Evolutionary conservation across 2,888 invertebrate genomes (phyloP).

Genomic region (Neocrepidodera transversa): DNA sequence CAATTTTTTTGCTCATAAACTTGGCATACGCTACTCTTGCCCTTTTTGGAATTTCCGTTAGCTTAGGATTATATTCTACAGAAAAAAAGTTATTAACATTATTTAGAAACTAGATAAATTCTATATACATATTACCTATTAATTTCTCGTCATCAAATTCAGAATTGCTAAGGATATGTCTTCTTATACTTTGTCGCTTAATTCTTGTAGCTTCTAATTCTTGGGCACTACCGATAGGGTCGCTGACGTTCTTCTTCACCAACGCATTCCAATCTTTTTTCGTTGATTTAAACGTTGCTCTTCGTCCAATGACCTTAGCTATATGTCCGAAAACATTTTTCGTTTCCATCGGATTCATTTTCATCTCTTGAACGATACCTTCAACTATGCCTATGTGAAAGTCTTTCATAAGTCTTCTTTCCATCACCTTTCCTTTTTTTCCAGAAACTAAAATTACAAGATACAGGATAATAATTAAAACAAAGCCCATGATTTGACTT

Average conservation of each 20-base stretch:
- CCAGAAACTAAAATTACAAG: slow-evolving; percentile 70
- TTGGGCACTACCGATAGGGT: slow-evolving; percentile 81
- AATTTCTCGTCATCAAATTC: slow-evolving; percentile 77
- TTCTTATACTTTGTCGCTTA: slow-evolving; percentile 75
- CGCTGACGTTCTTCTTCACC: slow-evolving; percentile 75
- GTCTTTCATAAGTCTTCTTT: slow-evolving; percentile 84
- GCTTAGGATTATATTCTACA: slow-evolving; percentile 74
- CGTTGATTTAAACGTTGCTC: slow-evolving; percentile 62
- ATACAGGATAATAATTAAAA: not conserved
- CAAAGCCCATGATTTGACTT: no score
- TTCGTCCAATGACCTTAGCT: slow-evolving; percentile 79
- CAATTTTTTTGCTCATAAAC: slow-evolving; percentile 80
- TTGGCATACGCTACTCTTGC: slow-evolving; percentile 87
- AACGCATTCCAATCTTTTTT: slow-evolving; percentile 87
- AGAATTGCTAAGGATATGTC: slow-evolving; percentile 71
- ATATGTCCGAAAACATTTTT: slow-evolving; percentile 85
- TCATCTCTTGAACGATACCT: slow-evolving; percentile 77
- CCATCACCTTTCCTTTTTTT: slow-evolving; percentile 86
- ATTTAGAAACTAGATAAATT: not conserved
- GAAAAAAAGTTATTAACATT: slow-evolving; percentile 14
- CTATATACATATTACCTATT: slow-evolving; percentile 65
- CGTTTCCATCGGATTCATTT: slow-evolving; percentile 66
- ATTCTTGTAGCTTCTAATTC: slow-evolving; percentile 70
- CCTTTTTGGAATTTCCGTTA: slow-evolving; percentile 76
- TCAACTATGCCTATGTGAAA: slow-evolving; percentile 91